Percentiles rank a stretch among this genome's conserved stretches.
Conservation (phyloP, 2,888 invertebrate species). For the Eubasilissa splendida region DNA sequence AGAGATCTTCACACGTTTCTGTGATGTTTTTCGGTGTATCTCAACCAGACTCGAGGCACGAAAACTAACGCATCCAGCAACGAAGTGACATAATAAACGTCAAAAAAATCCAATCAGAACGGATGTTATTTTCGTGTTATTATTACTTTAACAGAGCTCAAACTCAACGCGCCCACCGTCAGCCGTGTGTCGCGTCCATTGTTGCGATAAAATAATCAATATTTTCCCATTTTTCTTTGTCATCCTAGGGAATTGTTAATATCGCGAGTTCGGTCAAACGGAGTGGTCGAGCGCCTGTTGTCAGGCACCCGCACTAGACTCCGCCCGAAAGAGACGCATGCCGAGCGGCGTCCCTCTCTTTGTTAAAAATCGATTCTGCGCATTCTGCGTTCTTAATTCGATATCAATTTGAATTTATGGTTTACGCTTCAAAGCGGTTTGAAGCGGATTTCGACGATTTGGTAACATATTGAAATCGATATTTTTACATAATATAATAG, state of each 20-base stretch:
- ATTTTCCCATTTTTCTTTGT: conserved; percentile 39
- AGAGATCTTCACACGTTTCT: no score
- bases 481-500: no score
- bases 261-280: neutral
- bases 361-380: conserved; percentile 45
- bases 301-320: conserved; percentile 34
- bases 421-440: no score
- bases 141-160: neutral
- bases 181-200: conserved; percentile 24
- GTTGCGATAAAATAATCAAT: conserved; percentile 43
- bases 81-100: conserved; percentile 10
- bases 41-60: no score
- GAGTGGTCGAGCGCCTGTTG: conserved; percentile 29
- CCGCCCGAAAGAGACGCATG: neutral
- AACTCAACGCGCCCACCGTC: neutral
- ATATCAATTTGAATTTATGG: no score
- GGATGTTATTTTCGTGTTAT: neutral
- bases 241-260: conserved; percentile 27
- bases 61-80: neutral
- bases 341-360: neutral
- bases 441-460: no score
- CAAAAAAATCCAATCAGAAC: neutral
- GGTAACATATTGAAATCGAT: no score
- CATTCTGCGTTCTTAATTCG: conserved; percentile 12
- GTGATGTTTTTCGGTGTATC: no score